Conservation (phyloP, 1,140 invertebrate species). For the Oryctes rhinoceros region DNA sequence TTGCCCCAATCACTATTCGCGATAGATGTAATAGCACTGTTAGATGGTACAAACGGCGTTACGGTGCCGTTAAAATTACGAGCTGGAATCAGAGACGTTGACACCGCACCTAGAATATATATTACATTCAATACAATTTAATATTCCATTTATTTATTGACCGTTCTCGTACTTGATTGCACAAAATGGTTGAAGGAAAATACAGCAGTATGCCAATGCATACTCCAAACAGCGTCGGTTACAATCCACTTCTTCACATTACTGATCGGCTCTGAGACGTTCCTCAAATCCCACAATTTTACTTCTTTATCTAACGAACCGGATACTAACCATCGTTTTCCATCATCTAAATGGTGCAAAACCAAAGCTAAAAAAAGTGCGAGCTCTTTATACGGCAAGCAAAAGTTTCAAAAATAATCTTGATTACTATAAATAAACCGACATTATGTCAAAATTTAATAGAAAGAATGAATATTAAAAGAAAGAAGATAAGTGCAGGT, state of each 20-base stretch:
- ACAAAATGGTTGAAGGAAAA: constrained; percentile 47
- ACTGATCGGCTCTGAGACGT: constrained; percentile 41
- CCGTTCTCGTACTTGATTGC: constrained; percentile 40
- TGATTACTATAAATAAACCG: not conserved
- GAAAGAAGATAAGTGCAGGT: too few relatives aligned
- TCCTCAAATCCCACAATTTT: constrained; percentile 53
- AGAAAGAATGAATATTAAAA: too few relatives aligned
- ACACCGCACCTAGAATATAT: constrained; percentile 41
- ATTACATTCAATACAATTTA: not conserved
- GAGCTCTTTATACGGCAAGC: not conserved
- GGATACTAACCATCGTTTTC: constrained; percentile 51
- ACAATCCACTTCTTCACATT: constrained; percentile 46
- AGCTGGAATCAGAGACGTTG: constrained; percentile 43
- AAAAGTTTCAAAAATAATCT: not conserved
- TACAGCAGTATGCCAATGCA: constrained; percentile 50
- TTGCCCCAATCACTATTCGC: constrained; percentile 56
- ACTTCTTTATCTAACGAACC: constrained; percentile 49
- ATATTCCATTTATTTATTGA: not conserved
- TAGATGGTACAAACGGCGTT: constrained; percentile 42
- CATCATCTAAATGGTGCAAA: constrained; percentile 48
- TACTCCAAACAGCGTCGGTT: constrained; percentile 53
- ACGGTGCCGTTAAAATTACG: constrained; percentile 47
- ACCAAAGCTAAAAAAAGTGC: constrained; percentile 44
- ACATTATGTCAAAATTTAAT: too few relatives aligned
- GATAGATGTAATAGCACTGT: constrained; percentile 45